Percentiles rank a stretch among this genome's conserved stretches.
Conservation (phyloP, 2,113 vertebrate species). For the Scomber japonicus region DNA sequence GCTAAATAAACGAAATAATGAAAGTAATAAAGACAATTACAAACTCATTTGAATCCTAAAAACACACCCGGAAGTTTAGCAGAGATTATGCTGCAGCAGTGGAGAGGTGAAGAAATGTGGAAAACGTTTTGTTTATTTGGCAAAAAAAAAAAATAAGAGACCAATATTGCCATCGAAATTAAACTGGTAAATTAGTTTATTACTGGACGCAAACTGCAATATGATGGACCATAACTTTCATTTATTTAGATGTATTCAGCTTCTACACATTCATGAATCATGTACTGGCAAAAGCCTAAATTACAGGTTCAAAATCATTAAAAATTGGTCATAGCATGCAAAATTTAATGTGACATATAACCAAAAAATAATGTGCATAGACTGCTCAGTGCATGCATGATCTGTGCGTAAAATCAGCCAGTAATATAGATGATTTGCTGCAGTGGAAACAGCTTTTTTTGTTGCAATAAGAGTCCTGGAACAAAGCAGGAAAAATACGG, state of each 20-base stretch:
- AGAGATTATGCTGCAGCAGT: slow-evolving; percentile 29
- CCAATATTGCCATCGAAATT: background rate
- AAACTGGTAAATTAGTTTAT: slow-evolving; percentile 1
- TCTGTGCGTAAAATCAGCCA: too few relatives aligned
- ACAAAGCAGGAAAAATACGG: background rate
- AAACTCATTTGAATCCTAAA: slow-evolving; percentile 90
- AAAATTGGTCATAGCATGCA: too few relatives aligned
- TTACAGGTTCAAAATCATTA: background rate
- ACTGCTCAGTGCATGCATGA: too few relatives aligned
- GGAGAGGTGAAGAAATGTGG: slow-evolving; percentile 48
- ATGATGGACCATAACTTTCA: background rate
- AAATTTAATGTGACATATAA: too few relatives aligned
- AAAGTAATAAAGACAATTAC: slow-evolving; percentile 96
- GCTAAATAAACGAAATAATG: slow-evolving; percentile 93
- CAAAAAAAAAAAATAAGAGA: background rate
- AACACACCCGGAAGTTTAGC: slow-evolving; percentile 77
- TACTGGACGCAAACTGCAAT: background rate
- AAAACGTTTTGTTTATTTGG: slow-evolving; percentile 8
- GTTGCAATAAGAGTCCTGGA: too few relatives aligned
- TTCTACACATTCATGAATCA: background rate
- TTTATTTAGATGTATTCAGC: background rate
- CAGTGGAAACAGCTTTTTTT: background rate
- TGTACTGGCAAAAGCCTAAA: background rate
- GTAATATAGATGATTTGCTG: background rate
- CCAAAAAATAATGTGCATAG: too few relatives aligned